These are phyloP conservation scores for Dicroscelio sp. DNA, from an alignment of 2,888 invertebrate genomes.

Conservation along the genomic window DNA sequence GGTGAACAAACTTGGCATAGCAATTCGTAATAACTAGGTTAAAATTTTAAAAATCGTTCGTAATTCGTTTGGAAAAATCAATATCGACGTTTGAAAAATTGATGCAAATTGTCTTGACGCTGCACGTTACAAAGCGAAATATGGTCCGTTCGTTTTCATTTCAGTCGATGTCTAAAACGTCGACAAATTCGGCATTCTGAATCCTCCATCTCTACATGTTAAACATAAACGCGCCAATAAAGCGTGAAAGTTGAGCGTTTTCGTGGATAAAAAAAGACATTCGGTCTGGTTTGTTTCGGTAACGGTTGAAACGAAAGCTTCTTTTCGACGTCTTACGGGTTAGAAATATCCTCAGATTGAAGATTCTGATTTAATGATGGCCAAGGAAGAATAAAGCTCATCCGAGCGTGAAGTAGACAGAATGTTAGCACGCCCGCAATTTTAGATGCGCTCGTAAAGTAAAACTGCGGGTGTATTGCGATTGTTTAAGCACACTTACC, in stretches of 20 bases:
- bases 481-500: slow-evolving; percentile 62
- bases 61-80: slow-evolving; percentile 1
- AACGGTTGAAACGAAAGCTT: slow-evolving; percentile 26
- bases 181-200: slow-evolving; percentile 26
- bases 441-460: slow-evolving; percentile 68
- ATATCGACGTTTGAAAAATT: slow-evolving; percentile 13
- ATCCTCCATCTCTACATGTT: slow-evolving; percentile 24
- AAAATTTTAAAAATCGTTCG: slow-evolving; percentile 16
- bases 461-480: slow-evolving; percentile 59
- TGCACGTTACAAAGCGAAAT: background rate
- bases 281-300: slow-evolving; percentile 29
- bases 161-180: slow-evolving; percentile 22
- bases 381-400: slow-evolving; percentile 53
- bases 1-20: no score
- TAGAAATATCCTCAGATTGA: slow-evolving; percentile 30
- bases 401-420: slow-evolving; percentile 61
- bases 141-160: slow-evolving; percentile 20
- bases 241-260: slow-evolving; percentile 16
- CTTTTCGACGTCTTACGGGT: slow-evolving; percentile 37
- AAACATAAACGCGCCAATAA: slow-evolving; percentile 49
- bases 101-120: slow-evolving; percentile 11
- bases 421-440: slow-evolving; percentile 59
- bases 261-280: slow-evolving; percentile 41
- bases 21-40: background rate
- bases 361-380: slow-evolving; percentile 49